Conservation (phyloP, 1,140 invertebrate species). For the Prorops nasuta region DNA sequence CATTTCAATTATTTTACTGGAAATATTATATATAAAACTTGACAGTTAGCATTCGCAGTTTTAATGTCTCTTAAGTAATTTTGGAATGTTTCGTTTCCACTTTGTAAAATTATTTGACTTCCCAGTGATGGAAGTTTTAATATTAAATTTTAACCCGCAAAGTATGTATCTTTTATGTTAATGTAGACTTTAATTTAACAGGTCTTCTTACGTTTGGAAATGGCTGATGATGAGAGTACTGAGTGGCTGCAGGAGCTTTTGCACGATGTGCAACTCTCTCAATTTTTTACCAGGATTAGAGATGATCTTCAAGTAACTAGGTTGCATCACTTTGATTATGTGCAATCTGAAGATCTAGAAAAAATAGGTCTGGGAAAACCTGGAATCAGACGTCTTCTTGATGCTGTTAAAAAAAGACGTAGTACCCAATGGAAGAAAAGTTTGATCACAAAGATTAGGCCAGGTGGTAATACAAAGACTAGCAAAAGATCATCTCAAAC, state of each 20-base stretch:
- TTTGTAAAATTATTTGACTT: no score
- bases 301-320: constrained; percentile 91
- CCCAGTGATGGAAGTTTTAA: no score
- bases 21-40: no score
- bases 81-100: no score
- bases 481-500: constrained; percentile 47
- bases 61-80: no score
- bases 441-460: constrained; percentile 82
- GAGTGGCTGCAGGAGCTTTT: constrained; percentile 85
- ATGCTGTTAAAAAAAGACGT: constrained; percentile 88
- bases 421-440: constrained; percentile 77
- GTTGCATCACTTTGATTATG: constrained; percentile 94
- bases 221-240: constrained; percentile 63
- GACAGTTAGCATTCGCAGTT: no score
- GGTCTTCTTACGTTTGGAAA: no score
- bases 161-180: no score
- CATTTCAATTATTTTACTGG: no score
- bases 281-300: constrained; percentile 85
- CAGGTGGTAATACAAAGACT: constrained; percentile 56
- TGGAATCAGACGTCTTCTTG: constrained; percentile 82
- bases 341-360: constrained; percentile 89
- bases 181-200: no score
- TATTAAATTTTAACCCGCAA: no score
- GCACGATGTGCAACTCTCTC: constrained; percentile 86
- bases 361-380: constrained; percentile 93